Conservation (phyloP, 1,140 invertebrate species). For the Tetramorium simillimum region DNA sequence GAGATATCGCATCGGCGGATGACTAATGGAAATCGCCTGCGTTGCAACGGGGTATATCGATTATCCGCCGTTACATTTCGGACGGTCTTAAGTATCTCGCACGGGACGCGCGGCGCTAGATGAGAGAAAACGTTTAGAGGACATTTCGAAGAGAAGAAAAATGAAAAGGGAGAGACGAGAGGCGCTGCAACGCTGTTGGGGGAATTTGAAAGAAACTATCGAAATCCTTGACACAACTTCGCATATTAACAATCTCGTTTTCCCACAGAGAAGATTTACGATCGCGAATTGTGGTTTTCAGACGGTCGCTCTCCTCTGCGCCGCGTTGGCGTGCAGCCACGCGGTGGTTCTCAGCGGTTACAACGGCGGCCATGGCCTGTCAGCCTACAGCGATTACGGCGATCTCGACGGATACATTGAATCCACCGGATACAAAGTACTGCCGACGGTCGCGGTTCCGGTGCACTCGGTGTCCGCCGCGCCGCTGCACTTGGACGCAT, state of each 20-base stretch:
- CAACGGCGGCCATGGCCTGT: slow-evolving; percentile 78
- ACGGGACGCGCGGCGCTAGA: not conserved
- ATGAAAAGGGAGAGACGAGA: not conserved
- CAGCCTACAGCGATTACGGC: slow-evolving; percentile 73
- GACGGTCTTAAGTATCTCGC: slow-evolving; percentile 4
- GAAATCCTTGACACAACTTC: slow-evolving; percentile 29
- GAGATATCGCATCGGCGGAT: not conserved
- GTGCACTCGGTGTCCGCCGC: slow-evolving; percentile 83
- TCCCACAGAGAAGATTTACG: slow-evolving; percentile 31
- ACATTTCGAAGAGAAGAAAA: not conserved
- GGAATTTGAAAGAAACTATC: not conserved
- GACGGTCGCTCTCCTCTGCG: slow-evolving; percentile 77
- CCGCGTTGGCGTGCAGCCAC: slow-evolving; percentile 72
- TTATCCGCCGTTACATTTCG: not conserved
- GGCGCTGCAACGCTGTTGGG: not conserved
- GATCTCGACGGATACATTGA: slow-evolving; percentile 75
- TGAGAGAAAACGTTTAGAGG: not conserved
- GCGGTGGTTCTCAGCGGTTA: slow-evolving; percentile 82
- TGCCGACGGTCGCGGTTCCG: slow-evolving; percentile 83
- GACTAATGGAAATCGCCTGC: slow-evolving; percentile 7
- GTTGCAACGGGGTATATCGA: not conserved
- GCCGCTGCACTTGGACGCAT: slow-evolving; percentile 74
- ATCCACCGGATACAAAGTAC: slow-evolving; percentile 78
- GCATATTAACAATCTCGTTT: slow-evolving; percentile 39
- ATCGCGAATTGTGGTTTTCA: slow-evolving; percentile 63